phyloP scores from a whole-genome alignment of 2,888 invertebrate species.

The Aradus depressus region DNA sequence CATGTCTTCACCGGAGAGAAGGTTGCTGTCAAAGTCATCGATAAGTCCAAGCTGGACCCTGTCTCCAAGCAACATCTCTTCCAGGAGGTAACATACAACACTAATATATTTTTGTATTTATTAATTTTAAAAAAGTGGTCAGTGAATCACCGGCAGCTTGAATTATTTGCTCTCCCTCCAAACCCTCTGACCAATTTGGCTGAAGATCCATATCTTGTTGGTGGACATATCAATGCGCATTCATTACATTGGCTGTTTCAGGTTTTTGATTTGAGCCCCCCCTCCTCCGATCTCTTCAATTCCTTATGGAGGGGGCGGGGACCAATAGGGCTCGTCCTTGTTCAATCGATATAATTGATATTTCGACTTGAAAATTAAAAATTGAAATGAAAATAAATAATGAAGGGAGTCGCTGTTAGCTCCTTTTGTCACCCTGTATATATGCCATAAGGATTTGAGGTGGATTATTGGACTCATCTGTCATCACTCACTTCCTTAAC shows the following conservation, averaged over 20 bases:
- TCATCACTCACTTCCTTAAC: too few relatives aligned
- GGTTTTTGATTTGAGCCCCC: not conserved
- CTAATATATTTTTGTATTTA: not conserved
- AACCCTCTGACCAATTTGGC: not conserved
- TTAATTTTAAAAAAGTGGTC: not conserved
- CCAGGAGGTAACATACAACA: conserved; percentile 60
- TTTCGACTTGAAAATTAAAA: too few relatives aligned
- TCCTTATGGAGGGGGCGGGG: too few relatives aligned
- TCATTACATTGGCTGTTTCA: not conserved
- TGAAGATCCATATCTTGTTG: not conserved
- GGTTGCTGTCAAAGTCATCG: conserved; percentile 96
- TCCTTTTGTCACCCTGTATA: too few relatives aligned
- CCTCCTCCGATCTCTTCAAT: not conserved
- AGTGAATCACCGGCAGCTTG: not conserved
- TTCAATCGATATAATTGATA: too few relatives aligned
- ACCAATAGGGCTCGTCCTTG: too few relatives aligned
- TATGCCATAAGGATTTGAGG: too few relatives aligned
- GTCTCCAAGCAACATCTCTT: conserved; percentile 91
- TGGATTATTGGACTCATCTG: too few relatives aligned
- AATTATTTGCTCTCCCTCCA: not conserved
- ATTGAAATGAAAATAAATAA: too few relatives aligned
- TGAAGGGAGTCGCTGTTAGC: too few relatives aligned
- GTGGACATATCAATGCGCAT: too few relatives aligned
- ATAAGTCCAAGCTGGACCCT: conserved; percentile 94
- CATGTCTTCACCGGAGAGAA: conserved; percentile 99